Conservation (phyloP, 2,888 invertebrate species). For the Anthoptus insignis region DNA sequence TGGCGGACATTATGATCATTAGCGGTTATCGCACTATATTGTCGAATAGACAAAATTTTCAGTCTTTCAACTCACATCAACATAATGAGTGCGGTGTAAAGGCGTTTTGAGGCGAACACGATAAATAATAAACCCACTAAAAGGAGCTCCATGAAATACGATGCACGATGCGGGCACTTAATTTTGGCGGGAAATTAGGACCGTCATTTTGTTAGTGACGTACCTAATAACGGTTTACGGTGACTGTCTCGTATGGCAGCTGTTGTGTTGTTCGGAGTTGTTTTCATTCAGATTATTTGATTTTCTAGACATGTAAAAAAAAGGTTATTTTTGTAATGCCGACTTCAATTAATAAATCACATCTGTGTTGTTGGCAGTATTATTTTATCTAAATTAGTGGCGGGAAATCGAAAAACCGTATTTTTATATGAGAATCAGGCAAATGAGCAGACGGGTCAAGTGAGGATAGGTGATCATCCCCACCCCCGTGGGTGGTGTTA, state of each 20-base stretch:
- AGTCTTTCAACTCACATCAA: slow-evolving; percentile 80
- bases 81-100: slow-evolving; percentile 80
- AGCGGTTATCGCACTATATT: slow-evolving; percentile 84
- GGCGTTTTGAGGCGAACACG: slow-evolving; percentile 76
- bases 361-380: too few species aligned
- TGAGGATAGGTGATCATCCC: too few species aligned
- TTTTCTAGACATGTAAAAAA: too few species aligned
- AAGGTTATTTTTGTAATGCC: too few species aligned
- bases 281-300: too few species aligned
- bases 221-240: neutral
- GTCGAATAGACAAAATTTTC: slow-evolving; percentile 84
- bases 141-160: slow-evolving; percentile 79
- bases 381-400: too few species aligned
- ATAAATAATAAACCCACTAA: slow-evolving; percentile 78
- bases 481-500: too few species aligned
- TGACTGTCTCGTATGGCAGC: slow-evolving; percentile 31
- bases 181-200: slow-evolving; percentile 76
- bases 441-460: too few species aligned
- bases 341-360: too few species aligned
- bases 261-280: too few species aligned
- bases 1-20: slow-evolving; percentile 77
- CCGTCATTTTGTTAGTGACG: slow-evolving; percentile 62
- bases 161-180: slow-evolving; percentile 72
- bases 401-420: too few species aligned
- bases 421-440: too few species aligned